Evolutionary conservation across 2,797 vertebrate species (phyloP).

Genomic region (Microchirus variegatus): DNA sequence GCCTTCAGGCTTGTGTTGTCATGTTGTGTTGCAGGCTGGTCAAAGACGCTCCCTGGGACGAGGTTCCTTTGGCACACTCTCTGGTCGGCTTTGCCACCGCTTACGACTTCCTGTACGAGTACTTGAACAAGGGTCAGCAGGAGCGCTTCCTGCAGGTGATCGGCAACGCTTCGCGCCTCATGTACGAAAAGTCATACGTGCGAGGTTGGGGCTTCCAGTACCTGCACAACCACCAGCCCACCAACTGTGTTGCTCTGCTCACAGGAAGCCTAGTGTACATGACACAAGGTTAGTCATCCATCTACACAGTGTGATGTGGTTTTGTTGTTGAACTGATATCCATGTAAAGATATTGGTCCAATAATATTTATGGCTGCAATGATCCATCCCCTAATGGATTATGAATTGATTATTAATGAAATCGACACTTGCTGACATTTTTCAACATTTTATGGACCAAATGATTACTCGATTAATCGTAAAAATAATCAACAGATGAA

Average conservation of each 20-base stretch:
- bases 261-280: slow-evolving; percentile 94
- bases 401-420: too few species aligned
- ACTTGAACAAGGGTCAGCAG: slow-evolving; percentile 90
- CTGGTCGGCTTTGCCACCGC: slow-evolving; percentile 96
- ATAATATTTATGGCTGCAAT: too few species aligned
- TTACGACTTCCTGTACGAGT: slow-evolving; percentile 94
- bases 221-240: slow-evolving; percentile 98
- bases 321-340: background rate
- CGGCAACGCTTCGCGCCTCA: slow-evolving; percentile 91
- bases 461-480: too few species aligned
- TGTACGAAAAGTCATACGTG: slow-evolving; percentile 95
- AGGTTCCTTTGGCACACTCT: slow-evolving; percentile 96
- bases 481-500: too few species aligned
- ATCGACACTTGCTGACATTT: too few species aligned
- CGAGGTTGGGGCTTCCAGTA: slow-evolving; percentile 99
- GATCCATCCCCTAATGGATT: too few species aligned
- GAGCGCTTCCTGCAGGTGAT: slow-evolving; percentile 96
- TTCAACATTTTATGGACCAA: too few species aligned
- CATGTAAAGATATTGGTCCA: too few species aligned
- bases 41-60: slow-evolving; percentile 96
- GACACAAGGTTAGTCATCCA: slow-evolving; percentile 87
- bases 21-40: slow-evolving; percentile 87
- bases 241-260: slow-evolving; percentile 96
- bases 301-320: background rate
- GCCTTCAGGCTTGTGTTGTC: slow-evolving; percentile 7